These are phyloP conservation scores for Physella acuta DNA, from an alignment of 1,140 invertebrate genomes.

Conservation along the genomic window DNA sequence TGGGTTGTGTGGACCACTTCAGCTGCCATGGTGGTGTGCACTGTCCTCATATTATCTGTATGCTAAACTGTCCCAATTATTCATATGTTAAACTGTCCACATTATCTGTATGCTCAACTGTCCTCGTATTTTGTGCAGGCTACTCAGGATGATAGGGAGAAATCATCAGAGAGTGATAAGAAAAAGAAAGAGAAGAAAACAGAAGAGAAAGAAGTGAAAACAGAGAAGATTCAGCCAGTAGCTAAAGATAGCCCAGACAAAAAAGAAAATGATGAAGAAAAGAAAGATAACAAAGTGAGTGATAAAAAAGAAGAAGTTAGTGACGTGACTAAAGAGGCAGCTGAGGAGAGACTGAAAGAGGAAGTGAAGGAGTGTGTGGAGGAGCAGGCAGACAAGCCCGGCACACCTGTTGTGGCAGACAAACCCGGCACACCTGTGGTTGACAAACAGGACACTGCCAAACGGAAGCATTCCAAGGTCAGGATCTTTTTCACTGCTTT, in stretches of 20 bases:
- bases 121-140: background rate
- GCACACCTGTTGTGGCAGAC: too few species aligned
- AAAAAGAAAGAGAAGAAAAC: background rate
- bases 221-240: background rate
- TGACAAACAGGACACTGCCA: constrained; percentile 8
- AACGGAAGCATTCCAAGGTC: constrained; percentile 14
- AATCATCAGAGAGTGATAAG: constrained; percentile 7
- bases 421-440: too few species aligned
- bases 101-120: too few species aligned
- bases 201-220: constrained; percentile 20
- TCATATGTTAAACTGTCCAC: background rate
- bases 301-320: constrained; percentile 10
- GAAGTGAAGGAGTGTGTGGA: constrained; percentile 12
- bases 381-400: background rate
- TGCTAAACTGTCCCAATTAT: background rate
- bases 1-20: too few species aligned
- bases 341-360: background rate
- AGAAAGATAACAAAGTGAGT: constrained; percentile 16
- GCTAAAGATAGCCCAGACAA: background rate
- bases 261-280: constrained; percentile 11
- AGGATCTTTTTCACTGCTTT: background rate
- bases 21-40: too few species aligned
- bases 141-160: constrained; percentile 5
- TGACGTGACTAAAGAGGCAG: constrained; percentile 5
- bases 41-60: too few species aligned